Conservation (phyloP, 2,888 invertebrate species). For the Byasa hedistus region DNA sequence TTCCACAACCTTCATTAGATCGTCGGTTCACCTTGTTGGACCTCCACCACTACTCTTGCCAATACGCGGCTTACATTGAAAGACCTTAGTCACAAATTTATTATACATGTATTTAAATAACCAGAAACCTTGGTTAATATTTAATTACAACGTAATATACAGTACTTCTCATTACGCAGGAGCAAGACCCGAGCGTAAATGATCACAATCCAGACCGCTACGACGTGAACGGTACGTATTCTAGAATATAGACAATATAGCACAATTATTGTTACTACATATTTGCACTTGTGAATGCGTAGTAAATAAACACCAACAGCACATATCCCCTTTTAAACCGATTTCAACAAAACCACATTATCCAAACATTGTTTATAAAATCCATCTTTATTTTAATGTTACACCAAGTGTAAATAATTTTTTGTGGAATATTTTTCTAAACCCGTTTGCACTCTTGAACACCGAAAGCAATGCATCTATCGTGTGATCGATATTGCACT, state of each 20-base stretch:
- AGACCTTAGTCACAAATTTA: too few relatives aligned
- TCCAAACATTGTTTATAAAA: neutral
- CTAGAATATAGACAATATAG: slow-evolving; percentile 9
- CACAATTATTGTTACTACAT: slow-evolving; percentile 5
- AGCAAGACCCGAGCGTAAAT: slow-evolving; percentile 55
- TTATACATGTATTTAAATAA: too few relatives aligned
- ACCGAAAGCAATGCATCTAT: neutral
- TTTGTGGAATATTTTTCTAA: neutral
- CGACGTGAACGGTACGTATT: slow-evolving; percentile 57
- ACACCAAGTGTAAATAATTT: neutral
- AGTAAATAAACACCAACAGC: slow-evolving; percentile 19
- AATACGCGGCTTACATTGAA: too few relatives aligned
- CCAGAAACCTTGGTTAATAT: neutral
- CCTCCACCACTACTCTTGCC: too few relatives aligned
- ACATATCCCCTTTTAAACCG: slow-evolving; percentile 4
- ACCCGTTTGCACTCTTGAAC: slow-evolving; percentile 11
- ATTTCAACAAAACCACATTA: neutral
- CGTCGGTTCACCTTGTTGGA: too few relatives aligned
- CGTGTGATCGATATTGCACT: slow-evolving; percentile 25
- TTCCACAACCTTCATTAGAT: too few relatives aligned
- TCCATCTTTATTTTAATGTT: neutral
- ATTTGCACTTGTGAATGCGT: slow-evolving; percentile 35
- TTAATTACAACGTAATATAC: neutral
- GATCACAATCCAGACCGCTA: slow-evolving; percentile 55
- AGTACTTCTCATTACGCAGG: slow-evolving; percentile 43